Evolutionary conservation across 2,113 vertebrate genomes (phyloP), one percentile per base, ranked within the genome.

Genomic region (Sapayoa aenigma): DNA sequence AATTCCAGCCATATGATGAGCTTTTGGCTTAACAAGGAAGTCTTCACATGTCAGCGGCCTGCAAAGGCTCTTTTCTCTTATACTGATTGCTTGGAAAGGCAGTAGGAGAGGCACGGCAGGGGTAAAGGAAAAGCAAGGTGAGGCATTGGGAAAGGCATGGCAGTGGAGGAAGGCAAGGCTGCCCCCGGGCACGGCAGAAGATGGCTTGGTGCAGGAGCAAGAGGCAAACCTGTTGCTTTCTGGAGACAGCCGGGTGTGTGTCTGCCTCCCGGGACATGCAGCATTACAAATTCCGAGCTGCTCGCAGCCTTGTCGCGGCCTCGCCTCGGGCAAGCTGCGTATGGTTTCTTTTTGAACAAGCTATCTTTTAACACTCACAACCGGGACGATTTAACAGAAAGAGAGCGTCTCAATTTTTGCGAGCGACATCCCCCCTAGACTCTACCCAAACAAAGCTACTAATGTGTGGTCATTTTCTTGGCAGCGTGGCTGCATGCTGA

Each of bases 391-490:
- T 99, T 98, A 98, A 98, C 98, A 98, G 97, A 98, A 96, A 95
- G 93, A 97, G 97, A 97, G 95, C 86, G 97, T 97, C 97, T 97
- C 93, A 72, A 96, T 97, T 98, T 93, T 96, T 97, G 96, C 55
- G 76, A 98, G 97, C 97, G 96, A 90, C 97, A 67, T 97, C 97
- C 98, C 98, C 98, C 95, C 95, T 96, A 98, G 97, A 97, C 98
- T 96, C 97, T 98, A 98, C 96, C 97, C 97, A 98, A 98, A 99
- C 98, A 99, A 99, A 99, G 98, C 98, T 97, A 98, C 98, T 98
- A 98, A 99, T 99, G 98, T 99, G 97, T 97, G 98, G 98, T 98
- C 97, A 98, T 98, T 98, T 98, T 98, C 98, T 98, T 98, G 98
- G 98, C 98, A 98, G 95, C 90, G 80, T 47, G 92, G 90, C 95